Base-by-base conservation (phyloP, 1,140 invertebrate genomes). In the Rhopalosiphum maidis region DNA sequence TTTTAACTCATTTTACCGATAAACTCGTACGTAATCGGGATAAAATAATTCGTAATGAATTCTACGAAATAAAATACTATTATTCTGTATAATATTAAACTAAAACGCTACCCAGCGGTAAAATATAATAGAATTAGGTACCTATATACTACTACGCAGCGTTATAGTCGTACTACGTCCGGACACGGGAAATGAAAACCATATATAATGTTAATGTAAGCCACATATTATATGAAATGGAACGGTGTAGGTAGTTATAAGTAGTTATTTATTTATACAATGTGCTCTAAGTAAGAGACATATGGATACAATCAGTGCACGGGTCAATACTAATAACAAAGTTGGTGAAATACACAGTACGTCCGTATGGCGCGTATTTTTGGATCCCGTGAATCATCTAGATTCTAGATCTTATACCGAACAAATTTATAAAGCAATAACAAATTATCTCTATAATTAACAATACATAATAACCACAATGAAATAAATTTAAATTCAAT, bases 321-420 rank as follows among this genome's bases (percentile, higher is more conserved):
- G 60, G 46, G 87, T 35, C 46, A 85, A 41, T 41, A 51, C 22
- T 35, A 88, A 88, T 88, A 88, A 51, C 87, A 54, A 88, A 88
- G 48, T 88, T 48, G 46, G 86, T 88, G 46, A 88, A 88, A 35
- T 85, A 85, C 41, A 37, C 9, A 85, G 22, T 25, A 23, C n/a
- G 77, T 82, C 60, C 11, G 11, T n/a, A 30, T 11, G 11, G 60
- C 9, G 30, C 30, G 30, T 83, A 83, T 83, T 83, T 83, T 83
- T 41, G 82, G 37, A 43, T 25, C 83, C 35, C 37, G 41, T 41
- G 25, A 41, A 41, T 85, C 60, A 77, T 77, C 60, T 77, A n/a
- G 60, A 77, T n/a, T 77, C 60, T 77, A 18, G 30, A 77, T n/a
- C 18, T 1, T n/a, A 77, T n/a, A 9, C 5, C 30, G n/a, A 77